Evolutionary conservation across 2,888 invertebrate genomes (phyloP).

Genomic region (Neocrepidodera transversa): DNA sequence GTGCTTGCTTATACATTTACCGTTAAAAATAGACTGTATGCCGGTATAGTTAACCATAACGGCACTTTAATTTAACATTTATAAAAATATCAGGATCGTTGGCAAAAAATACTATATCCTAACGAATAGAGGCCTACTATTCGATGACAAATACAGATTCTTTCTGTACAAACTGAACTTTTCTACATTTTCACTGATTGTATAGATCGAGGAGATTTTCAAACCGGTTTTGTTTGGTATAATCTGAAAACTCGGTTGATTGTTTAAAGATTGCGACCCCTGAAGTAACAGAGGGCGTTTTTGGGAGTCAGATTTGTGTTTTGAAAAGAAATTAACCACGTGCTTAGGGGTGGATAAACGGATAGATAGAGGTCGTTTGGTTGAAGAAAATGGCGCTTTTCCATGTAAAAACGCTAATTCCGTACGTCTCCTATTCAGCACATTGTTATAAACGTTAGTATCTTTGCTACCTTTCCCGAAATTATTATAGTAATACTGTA

Average conservation of each 20-base stretch:
- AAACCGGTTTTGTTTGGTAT: conserved; percentile 60
- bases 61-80: conserved; percentile 22
- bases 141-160: conserved; percentile 59
- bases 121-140: conserved; percentile 61
- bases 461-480: conserved; percentile 56
- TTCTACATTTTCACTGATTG: conserved; percentile 59
- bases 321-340: conserved; percentile 58
- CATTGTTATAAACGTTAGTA: conserved; percentile 58
- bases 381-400: conserved; percentile 65
- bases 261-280: conserved; percentile 44
- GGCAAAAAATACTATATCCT: conserved; percentile 53
- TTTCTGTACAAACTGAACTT: conserved; percentile 57
- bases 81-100: conserved; percentile 36
- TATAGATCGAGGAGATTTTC: conserved; percentile 64
- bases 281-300: conserved; percentile 59
- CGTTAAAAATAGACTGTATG: conserved; percentile 7
- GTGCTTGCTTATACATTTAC: conserved; percentile 47
- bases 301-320: conserved; percentile 58
- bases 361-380: conserved; percentile 61
- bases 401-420: conserved; percentile 54
- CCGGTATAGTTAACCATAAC: conserved; percentile 13
- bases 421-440: conserved; percentile 51
- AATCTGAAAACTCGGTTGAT: conserved; percentile 44
- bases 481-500: conserved; percentile 59
- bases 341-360: conserved; percentile 59